A percentile compares a stretch with the other conserved stretches of the same genome.
These are phyloP conservation scores for Spea bombifrons DNA, from an alignment of 2,113 vertebrate genomes.

Conservation along the genomic window DNA sequence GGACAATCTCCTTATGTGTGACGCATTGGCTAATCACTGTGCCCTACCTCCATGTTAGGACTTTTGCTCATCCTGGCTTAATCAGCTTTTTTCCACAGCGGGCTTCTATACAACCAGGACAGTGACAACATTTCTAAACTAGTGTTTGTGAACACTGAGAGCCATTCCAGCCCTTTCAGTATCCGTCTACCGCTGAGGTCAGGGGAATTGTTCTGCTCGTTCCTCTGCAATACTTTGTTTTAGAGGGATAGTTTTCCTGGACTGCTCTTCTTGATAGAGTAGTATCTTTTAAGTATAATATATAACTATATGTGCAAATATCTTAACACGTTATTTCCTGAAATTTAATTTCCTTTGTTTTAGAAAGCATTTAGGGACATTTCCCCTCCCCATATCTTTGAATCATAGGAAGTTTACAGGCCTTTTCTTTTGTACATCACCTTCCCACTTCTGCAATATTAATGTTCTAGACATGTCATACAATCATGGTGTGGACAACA, in stretches of 20 bases:
- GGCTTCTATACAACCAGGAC: slow-evolving; percentile 2
- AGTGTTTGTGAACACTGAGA: neutral
- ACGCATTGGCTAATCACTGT: slow-evolving; percentile 17
- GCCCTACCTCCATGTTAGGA: slow-evolving; percentile 13
- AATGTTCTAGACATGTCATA: no score
- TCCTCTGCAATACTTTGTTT: neutral
- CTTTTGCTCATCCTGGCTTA: slow-evolving; percentile 25
- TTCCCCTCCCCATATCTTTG: no score
- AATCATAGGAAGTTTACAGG: no score
- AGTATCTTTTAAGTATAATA: no score
- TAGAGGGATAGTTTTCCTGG: neutral
- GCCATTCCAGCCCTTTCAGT: neutral
- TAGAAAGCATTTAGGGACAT: no score
- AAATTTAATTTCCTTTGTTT: no score
- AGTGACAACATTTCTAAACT: neutral
- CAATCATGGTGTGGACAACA: no score
- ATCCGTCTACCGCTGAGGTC: neutral
- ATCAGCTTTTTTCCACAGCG: slow-evolving; percentile 16
- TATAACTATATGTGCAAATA: no score
- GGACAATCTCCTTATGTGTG: slow-evolving; percentile 36
- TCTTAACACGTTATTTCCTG: no score
- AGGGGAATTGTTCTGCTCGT: neutral
- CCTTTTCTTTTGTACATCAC: no score
- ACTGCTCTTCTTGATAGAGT: no score
- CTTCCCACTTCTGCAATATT: no score